Base-by-base conservation (phyloP, 1,140 invertebrate genomes). In the Zophobas atratus region DNA sequence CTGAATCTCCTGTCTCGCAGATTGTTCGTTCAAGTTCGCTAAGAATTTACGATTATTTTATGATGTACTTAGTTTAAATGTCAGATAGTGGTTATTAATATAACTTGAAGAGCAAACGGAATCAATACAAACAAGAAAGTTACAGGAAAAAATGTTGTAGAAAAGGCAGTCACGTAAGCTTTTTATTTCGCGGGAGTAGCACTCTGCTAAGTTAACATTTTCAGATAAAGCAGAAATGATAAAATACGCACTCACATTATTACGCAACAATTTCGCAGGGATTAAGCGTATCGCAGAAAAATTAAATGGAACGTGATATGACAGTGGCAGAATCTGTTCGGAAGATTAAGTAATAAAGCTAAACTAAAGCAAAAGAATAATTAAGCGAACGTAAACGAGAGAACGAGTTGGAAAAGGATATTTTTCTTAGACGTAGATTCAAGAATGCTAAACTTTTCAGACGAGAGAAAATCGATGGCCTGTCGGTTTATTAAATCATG, bases 1-100 rank as follows among this genome's bases (percentile, higher is more conserved):
- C 60, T 67, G 60, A 43, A 67, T 67, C 60, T 67, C 39, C 43
- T 34, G 60, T 51, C 36, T 41, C 57, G 57, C 57, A 63, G 57
- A 63, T 63, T 67, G 60, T 67, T 43, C 39, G 3, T 51, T 51
- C 20, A 51, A 51, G 49, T 5, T 51, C 49, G 6, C 49, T 35
- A 57, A 57, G 55, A 35, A 32, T 67, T 67, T 67, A 67, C 39
- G 60, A 32, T 67, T 67, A 67, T 67, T 67, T 67, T 67, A 67
- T 67, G 39, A 67, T 32, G 60, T 48, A 43, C 60, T 67, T 20
- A n/a, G 32, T n/a, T 67, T 39, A 67, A 67, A 38, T 67, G 60
- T 20, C 39, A 67, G 36, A 51, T 51, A 43, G 41, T 43, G 39
- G 39, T 67, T 67, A 67, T 67, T 67, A 67, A 67, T 67, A 67